Percentiles rank a stretch among this genome's conserved stretches.
phyloP scores from a whole-genome alignment of 2,113 vertebrate species.

The Carassius gibelio region DNA sequence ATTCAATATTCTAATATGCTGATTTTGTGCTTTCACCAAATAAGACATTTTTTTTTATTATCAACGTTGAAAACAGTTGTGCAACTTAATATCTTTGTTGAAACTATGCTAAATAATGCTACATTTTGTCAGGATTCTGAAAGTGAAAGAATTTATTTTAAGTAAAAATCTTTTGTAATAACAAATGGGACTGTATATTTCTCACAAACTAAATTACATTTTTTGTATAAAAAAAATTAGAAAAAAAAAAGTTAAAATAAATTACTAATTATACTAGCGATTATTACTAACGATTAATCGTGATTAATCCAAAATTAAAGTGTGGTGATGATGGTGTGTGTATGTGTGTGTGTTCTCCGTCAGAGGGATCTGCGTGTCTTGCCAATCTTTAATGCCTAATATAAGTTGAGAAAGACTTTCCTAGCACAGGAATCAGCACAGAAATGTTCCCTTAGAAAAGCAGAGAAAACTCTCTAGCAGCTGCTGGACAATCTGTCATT shows the following conservation, averaged over 20 bases:
- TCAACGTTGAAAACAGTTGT: not conserved
- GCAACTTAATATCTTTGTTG: not conserved
- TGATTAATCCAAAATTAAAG: no score
- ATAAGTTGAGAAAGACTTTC: not conserved
- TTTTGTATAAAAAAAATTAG: no score
- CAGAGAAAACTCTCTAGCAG: conserved; percentile 67
- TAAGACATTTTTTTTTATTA: no score
- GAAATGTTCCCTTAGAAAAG: conserved; percentile 66
- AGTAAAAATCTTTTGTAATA: no score
- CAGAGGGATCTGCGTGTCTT: not conserved
- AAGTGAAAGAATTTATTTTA: no score
- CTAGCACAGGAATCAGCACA: conserved; percentile 20
- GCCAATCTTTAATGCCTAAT: not conserved
- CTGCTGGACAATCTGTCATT: conserved; percentile 85
- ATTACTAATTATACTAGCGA: no score
- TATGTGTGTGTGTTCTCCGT: not conserved
- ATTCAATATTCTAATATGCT: not conserved
- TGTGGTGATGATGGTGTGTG: not conserved
- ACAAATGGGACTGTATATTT: no score
- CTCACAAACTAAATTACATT: no score
- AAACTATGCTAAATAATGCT: not conserved
- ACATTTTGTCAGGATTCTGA: no score
- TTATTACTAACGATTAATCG: no score
- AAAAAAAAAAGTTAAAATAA: no score
- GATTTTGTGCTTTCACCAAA: no score